Conservation (phyloP, 2,888 invertebrate species). For the Nasonia oneida region DNA sequence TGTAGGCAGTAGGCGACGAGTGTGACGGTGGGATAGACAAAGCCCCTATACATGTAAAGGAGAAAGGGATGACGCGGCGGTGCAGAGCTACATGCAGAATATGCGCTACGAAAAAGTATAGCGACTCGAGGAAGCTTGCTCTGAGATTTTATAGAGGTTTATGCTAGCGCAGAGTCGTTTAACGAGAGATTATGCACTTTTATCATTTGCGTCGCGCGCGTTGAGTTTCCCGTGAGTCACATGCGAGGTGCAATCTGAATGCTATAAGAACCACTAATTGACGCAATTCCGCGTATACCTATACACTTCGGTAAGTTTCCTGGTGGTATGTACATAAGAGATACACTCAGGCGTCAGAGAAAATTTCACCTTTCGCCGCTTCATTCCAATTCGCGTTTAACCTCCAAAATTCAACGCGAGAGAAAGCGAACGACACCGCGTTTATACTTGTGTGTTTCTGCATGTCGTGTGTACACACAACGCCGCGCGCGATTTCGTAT, state of each 20-base stretch:
- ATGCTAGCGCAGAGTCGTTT: too few species aligned
- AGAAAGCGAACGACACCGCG: conserved; percentile 43
- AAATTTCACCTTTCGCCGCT: neutral
- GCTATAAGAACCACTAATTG: neutral
- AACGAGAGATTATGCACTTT: too few species aligned
- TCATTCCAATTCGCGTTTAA: conserved; percentile 27
- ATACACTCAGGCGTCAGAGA: neutral
- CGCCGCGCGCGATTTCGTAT: conserved; percentile 28
- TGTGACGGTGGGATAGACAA: conserved; percentile 50
- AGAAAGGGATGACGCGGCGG: conserved; percentile 38
- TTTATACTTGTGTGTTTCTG: conserved; percentile 7
- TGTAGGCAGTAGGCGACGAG: neutral
- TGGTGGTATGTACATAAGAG: neutral
- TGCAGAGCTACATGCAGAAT: neutral
- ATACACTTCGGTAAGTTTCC: neutral
- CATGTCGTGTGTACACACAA: neutral
- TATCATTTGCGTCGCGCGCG: too few species aligned
- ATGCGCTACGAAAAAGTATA: conserved; percentile 4
- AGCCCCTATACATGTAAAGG: conserved; percentile 3
- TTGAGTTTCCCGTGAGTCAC: too few species aligned
- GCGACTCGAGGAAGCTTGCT: neutral
- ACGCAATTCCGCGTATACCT: neutral
- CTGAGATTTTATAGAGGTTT: too few species aligned
- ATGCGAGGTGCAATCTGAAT: neutral
- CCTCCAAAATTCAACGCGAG: conserved; percentile 22